phyloP scores from a whole-genome alignment of 2,797 vertebrate species.

The Dromococcyx pavoninus region DNA sequence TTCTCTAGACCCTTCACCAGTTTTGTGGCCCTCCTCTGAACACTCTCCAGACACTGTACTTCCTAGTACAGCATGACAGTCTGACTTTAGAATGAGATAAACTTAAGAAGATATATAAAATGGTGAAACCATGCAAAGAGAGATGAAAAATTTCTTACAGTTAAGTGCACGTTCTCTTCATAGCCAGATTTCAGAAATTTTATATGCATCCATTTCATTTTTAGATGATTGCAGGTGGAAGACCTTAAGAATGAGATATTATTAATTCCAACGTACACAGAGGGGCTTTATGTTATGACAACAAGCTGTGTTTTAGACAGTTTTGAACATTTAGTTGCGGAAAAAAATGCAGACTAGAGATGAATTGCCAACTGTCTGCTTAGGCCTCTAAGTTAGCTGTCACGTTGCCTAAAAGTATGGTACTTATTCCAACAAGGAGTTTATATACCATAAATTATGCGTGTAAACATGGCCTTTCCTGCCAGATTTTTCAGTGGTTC shows the following conservation, averaged over 20 bases:
- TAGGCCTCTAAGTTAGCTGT: background rate
- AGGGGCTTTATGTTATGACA: background rate
- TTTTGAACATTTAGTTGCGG: background rate
- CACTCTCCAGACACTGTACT: background rate
- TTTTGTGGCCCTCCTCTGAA: no score
- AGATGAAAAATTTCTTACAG: background rate
- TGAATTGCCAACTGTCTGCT: background rate
- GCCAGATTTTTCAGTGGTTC: background rate
- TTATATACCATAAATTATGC: background rate
- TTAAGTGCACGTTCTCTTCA: background rate
- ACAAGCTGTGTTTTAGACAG: background rate
- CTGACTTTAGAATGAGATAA: background rate
- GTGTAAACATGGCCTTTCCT: background rate
- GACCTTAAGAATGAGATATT: background rate
- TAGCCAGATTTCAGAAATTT: background rate
- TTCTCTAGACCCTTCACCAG: no score
- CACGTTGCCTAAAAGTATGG: background rate
- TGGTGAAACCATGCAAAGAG: background rate
- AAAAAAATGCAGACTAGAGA: background rate
- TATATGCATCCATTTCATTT: background rate
- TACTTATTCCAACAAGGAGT: background rate
- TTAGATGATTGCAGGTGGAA: background rate
- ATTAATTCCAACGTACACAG: accelerated
- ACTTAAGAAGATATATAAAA: background rate
- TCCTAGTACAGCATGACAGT: background rate